A percentile compares a stretch with the other conserved stretches of the same genome.
phyloP scores from a whole-genome alignment of 2,113 vertebrate species.

The Elgaria multicarinata region DNA sequence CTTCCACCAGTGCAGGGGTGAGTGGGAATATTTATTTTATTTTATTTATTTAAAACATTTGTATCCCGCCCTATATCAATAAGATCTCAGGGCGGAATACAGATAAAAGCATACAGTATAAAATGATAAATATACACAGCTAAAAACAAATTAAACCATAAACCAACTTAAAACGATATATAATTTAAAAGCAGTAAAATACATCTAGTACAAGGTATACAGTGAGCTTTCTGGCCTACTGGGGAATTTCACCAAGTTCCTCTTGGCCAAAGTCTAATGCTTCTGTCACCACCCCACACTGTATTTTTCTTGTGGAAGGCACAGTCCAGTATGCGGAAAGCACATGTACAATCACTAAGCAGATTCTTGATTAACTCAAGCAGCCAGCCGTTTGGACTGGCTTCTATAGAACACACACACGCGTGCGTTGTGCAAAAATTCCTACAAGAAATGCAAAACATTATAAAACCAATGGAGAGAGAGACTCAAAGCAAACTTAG shows the following conservation, averaged over 20 bases:
- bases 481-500: slow-evolving; percentile 6
- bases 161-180: too few relatives aligned
- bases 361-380: fast-evolving
- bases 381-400: neutral
- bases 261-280: neutral
- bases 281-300: neutral
- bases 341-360: too few relatives aligned
- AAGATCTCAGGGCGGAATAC: too few relatives aligned
- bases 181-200: too few relatives aligned
- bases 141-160: too few relatives aligned
- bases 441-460: neutral
- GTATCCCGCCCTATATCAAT: too few relatives aligned
- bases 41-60: too few relatives aligned
- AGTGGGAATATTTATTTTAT: too few relatives aligned
- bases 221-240: neutral
- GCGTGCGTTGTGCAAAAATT: neutral
- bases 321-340: neutral
- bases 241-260: neutral
- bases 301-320: neutral
- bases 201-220: too few relatives aligned
- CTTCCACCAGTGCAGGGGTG: too few relatives aligned
- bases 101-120: too few relatives aligned
- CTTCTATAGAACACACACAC: neutral
- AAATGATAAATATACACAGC: too few relatives aligned
- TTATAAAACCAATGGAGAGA: neutral